These are phyloP conservation scores for Ptychodera flava DNA, from an alignment of 35 echinoderm and acorn worm genomes.

Conservation along the genomic window DNA sequence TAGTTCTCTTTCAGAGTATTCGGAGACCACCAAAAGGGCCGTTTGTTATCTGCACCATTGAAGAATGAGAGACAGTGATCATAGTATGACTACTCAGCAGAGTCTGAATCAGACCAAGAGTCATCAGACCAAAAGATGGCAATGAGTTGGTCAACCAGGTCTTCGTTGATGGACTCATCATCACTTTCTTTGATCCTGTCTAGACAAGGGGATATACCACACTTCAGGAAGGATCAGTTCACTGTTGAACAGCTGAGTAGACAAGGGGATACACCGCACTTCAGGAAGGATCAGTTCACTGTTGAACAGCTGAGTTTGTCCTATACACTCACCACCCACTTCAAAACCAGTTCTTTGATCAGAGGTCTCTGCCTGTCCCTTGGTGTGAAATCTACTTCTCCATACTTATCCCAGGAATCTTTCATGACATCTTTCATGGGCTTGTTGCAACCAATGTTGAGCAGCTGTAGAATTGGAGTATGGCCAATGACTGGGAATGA, in stretches of 20 bases:
- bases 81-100: no score
- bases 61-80: no score
- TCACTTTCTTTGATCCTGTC: neutral
- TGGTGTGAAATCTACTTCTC: constrained; percentile 1
- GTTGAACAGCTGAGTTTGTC: constrained; percentile 15
- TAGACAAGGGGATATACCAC: neutral
- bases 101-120: no score
- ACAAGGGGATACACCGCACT: constrained; percentile 2
- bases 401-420: neutral
- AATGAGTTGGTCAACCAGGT: neutral
- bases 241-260: neutral
- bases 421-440: constrained; percentile 14
- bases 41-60: no score
- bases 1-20: no score
- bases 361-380: constrained; percentile 6
- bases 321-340: constrained; percentile 18
- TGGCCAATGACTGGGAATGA: constrained; percentile 32
- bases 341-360: constrained; percentile 12
- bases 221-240: constrained; percentile 4
- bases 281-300: constrained; percentile 9
- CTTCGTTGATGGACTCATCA: constrained; percentile 2
- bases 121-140: no score
- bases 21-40: no score
- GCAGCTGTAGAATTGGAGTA: constrained; percentile 13
- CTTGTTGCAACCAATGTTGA: constrained; percentile 10